phyloP scores from a whole-genome alignment of 2,888 invertebrate genomes.

The Priapulus caudatus region DNA sequence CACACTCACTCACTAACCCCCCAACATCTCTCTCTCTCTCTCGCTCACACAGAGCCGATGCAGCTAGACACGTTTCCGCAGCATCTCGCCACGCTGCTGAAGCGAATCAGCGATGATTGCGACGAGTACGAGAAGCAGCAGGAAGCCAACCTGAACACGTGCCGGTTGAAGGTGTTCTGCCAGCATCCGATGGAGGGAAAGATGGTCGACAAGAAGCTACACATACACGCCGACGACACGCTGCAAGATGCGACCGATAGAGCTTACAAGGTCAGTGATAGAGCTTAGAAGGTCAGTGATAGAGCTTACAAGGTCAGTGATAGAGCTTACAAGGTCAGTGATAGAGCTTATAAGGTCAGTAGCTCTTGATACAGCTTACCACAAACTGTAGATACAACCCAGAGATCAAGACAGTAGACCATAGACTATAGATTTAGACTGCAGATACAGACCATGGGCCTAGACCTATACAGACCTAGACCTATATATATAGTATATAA shows the following conservation, averaged over 20 bases:
- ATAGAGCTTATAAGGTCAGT: too few relatives aligned
- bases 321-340: too few relatives aligned
- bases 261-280: conserved; percentile 44
- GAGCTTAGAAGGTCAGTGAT: too few relatives aligned
- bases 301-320: too few relatives aligned
- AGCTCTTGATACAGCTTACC: too few relatives aligned
- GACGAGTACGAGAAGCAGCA: conserved; percentile 48
- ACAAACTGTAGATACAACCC: too few relatives aligned
- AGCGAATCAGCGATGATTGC: conserved; percentile 53
- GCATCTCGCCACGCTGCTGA: conserved; percentile 53
- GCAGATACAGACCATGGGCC: too few relatives aligned
- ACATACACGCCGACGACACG: conserved; percentile 49
- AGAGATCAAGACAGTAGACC: too few relatives aligned
- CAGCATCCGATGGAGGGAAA: conserved; percentile 47
- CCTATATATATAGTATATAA: conserved; percentile 1
- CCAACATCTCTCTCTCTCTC: too few relatives aligned
- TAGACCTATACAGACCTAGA: too few relatives aligned
- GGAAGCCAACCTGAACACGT: conserved; percentile 50
- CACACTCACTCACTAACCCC: too few relatives aligned
- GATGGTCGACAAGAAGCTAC: conserved; percentile 46
- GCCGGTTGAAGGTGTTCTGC: conserved; percentile 51
- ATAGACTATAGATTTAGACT: too few relatives aligned
- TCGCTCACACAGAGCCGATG: conserved; percentile 49
- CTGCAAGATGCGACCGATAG: conserved; percentile 48
- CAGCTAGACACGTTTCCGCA: conserved; percentile 57